Evolutionary conservation across 2,888 invertebrate genomes (phyloP).

Genomic region (Adineta ricciae): DNA sequence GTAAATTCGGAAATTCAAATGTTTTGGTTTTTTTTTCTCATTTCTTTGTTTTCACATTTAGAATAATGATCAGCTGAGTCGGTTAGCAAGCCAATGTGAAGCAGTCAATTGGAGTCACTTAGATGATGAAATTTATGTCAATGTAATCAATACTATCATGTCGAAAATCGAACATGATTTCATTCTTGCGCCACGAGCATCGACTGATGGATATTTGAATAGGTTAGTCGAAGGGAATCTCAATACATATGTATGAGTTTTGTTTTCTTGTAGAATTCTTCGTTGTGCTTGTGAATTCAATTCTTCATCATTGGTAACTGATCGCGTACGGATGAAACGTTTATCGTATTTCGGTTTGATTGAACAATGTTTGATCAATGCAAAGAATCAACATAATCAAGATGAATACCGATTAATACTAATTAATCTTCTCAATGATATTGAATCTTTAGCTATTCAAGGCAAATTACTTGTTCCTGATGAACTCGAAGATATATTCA

Average conservation of each 20-base stretch:
- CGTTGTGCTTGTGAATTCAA: conserved; percentile 8
- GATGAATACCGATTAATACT: conserved; percentile 17
- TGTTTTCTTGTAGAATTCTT: not conserved
- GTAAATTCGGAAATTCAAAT: not conserved
- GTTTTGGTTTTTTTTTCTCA: not conserved
- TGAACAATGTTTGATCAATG: conserved; percentile 16
- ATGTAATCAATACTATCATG: not conserved
- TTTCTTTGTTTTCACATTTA: not conserved
- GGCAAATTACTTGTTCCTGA: not conserved
- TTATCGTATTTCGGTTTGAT: conserved; percentile 9
- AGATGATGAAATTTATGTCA: not conserved
- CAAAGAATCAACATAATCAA: not conserved
- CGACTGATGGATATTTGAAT: not conserved
- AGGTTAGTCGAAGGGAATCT: not conserved
- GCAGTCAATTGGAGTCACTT: not conserved
- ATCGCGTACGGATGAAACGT: not conserved
- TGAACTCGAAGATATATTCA: conserved; percentile 8
- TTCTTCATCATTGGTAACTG: not conserved
- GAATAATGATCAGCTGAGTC: conserved; percentile 14
- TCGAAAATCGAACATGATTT: not conserved
- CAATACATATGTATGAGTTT: not conserved
- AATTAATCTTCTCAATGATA: conserved; percentile 1
- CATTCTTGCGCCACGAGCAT: conserved; percentile 7
- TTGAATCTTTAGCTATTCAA: conserved; percentile 3
- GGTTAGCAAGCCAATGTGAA: not conserved